Percentiles rank a stretch among this genome's conserved stretches.
phyloP scores from a whole-genome alignment of 2,113 vertebrate genomes.

The Leptocoma aspasia region DNA sequence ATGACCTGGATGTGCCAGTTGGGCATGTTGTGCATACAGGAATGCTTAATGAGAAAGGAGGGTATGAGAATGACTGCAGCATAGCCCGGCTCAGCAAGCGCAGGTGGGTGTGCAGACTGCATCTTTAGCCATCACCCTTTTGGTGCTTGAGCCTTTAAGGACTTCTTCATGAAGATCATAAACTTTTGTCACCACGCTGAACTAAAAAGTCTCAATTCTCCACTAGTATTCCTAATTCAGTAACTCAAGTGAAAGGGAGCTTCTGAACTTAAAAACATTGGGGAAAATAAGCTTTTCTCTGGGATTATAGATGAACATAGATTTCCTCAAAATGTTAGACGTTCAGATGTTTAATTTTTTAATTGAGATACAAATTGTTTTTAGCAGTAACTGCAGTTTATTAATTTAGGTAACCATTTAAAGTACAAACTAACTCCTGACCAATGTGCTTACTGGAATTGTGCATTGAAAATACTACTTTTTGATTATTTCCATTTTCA shows the following conservation, averaged over 20 bases:
- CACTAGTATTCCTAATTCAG: neutral
- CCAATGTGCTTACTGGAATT: neutral
- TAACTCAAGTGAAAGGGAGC: neutral
- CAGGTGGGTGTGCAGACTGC: conserved; percentile 71
- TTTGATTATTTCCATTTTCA: neutral
- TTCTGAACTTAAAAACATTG: neutral
- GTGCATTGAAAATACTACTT: neutral
- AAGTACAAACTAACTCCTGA: neutral
- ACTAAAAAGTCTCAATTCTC: neutral
- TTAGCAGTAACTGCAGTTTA: neutral
- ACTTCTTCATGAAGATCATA: neutral
- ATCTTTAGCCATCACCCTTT: fast-evolving
- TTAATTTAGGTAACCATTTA: neutral
- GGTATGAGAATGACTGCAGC: conserved; percentile 98
- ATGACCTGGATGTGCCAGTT: conserved; percentile 94
- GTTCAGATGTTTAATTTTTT: neutral
- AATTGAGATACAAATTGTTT: neutral
- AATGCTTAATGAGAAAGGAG: conserved; percentile 93
- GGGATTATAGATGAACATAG: neutral
- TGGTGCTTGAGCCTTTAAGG: neutral
- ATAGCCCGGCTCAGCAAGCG: conserved; percentile 91
- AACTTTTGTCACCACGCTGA: neutral
- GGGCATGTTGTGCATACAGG: conserved; percentile 96
- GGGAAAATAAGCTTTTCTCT: neutral
- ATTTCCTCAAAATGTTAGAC: neutral